Evolutionary conservation across 2,113 vertebrate genomes (phyloP).

Genomic region (Petaurus breviceps): DNA sequence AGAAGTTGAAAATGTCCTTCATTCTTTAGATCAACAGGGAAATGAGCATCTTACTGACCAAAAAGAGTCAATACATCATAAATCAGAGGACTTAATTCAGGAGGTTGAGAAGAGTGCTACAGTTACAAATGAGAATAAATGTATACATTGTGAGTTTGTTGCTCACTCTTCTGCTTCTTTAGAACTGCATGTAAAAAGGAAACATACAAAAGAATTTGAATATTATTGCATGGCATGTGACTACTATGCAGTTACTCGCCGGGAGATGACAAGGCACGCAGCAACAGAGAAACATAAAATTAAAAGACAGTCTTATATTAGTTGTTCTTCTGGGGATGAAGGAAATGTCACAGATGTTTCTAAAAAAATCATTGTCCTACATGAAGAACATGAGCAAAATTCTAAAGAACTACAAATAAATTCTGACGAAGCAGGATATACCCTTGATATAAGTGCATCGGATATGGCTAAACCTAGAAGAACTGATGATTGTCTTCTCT

Average conservation of each 20-base stretch:
- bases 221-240: slow-evolving; percentile 96
- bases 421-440: slow-evolving; percentile 35
- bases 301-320: slow-evolving; percentile 88
- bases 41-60: slow-evolving; percentile 37
- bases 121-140: slow-evolving; percentile 82
- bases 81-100: slow-evolving; percentile 59
- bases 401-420: slow-evolving; percentile 59
- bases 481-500: slow-evolving; percentile 13
- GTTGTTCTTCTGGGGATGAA: slow-evolving; percentile 64
- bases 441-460: not conserved
- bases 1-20: slow-evolving; percentile 57
- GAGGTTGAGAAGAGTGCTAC: slow-evolving; percentile 78
- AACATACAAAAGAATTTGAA: slow-evolving; percentile 95
- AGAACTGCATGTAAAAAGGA: slow-evolving; percentile 92
- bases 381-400: slow-evolving; percentile 40
- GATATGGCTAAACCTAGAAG: slow-evolving; percentile 1
- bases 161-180: slow-evolving; percentile 92
- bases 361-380: slow-evolving; percentile 26
- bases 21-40: slow-evolving; percentile 64
- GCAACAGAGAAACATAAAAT: slow-evolving; percentile 95
- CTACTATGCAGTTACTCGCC: slow-evolving; percentile 94
- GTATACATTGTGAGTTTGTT: slow-evolving; percentile 89
- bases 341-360: slow-evolving; percentile 22
- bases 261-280: slow-evolving; percentile 95
- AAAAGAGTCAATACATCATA: slow-evolving; percentile 58